These are phyloP conservation scores for Trididemnum nubilum DNA, from an alignment of 23 tunicate species.

Conservation along the genomic window DNA sequence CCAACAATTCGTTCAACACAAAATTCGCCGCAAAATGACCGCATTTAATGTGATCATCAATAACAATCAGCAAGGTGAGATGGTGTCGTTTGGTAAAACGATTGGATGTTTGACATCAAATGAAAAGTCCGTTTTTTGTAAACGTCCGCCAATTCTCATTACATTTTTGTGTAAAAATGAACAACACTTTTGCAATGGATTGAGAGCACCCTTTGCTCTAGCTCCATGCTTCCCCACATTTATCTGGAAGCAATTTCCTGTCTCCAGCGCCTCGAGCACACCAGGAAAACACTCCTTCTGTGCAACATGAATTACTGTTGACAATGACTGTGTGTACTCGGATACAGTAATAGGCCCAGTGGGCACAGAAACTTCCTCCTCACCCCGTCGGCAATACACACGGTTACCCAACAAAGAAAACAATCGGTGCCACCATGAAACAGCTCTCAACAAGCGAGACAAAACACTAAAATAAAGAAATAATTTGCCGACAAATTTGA, in stretches of 20 bases:
- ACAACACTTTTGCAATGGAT: slow-evolving; percentile 6
- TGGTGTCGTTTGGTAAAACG: slow-evolving; percentile 6
- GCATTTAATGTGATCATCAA: not conserved
- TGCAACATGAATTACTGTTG: not conserved
- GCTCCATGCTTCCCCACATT: slow-evolving; percentile 1
- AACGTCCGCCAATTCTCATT: slow-evolving; percentile 6
- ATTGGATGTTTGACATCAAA: slow-evolving; percentile 3
- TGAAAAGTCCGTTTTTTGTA: slow-evolving; percentile 9
- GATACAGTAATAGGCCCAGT: slow-evolving; percentile 1
- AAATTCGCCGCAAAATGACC: slow-evolving; percentile 13
- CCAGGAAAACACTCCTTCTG: slow-evolving; percentile 1
- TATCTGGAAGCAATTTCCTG: not conserved
- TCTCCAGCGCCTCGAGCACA: slow-evolving; percentile 1
- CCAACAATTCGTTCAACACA: slow-evolving; percentile 14
- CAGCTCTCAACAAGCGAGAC: not conserved
- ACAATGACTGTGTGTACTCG: not conserved
- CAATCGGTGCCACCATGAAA: not conserved
- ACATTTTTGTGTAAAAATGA: not conserved
- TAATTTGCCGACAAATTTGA: no score
- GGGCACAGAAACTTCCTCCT: not conserved
- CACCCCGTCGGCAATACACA: not conserved
- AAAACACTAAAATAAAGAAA: no score
- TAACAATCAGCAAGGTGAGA: not conserved
- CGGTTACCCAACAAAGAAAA: not conserved
- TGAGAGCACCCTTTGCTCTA: not conserved